phyloP scores from a whole-genome alignment of 2,888 invertebrate genomes.

The Campoletis raptor region DNA sequence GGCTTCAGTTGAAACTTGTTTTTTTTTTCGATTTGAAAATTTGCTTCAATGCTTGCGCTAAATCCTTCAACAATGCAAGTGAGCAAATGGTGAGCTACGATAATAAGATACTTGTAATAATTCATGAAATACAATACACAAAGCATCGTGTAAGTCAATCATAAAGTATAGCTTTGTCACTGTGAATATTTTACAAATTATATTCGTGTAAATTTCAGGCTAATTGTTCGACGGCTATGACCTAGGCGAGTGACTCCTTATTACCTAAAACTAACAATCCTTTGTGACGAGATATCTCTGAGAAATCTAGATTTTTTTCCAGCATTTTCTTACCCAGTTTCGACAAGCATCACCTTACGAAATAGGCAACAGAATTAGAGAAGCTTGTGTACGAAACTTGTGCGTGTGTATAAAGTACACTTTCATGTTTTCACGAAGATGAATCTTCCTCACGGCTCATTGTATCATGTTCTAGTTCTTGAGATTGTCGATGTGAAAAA shows the following conservation, averaged over 20 bases:
- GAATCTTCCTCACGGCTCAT: conserved; percentile 38
- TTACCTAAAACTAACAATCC: neutral
- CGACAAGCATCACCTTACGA: conserved; percentile 9
- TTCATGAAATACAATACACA: neutral
- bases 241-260: neutral
- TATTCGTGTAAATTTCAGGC: neutral
- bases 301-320: neutral
- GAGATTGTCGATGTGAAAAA: conserved; percentile 30
- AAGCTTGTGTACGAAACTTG: conserved; percentile 8
- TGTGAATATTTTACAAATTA: conserved; percentile 11
- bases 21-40: neutral
- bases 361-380: neutral
- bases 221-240: neutral
- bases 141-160: neutral
- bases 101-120: neutral
- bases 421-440: conserved; percentile 42
- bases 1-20: no score
- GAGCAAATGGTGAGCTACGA: neutral
- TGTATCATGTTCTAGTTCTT: conserved; percentile 40
- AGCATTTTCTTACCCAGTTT: neutral
- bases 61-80: neutral
- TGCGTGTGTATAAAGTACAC: neutral
- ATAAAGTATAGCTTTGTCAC: neutral
- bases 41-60: neutral
- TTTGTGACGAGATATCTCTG: neutral